Conservation (phyloP, 2,797 vertebrate genomes). For the Danio kyathit region DNA sequence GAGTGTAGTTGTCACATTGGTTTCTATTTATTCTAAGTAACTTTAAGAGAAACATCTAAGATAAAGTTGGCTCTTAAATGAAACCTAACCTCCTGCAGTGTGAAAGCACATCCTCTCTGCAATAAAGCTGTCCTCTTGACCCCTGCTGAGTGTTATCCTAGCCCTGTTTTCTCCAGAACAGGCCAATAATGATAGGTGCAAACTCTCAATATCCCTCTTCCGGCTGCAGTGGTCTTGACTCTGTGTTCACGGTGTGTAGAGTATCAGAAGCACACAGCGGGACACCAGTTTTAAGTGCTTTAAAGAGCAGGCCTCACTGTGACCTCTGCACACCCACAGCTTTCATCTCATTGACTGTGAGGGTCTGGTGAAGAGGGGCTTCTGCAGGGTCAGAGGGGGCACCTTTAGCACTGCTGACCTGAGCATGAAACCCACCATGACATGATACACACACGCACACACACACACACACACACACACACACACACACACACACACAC, state of each 20-base stretch:
- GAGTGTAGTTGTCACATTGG: background rate
- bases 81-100: background rate
- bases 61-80: slow-evolving; percentile 23
- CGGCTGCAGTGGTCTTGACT: slow-evolving; percentile 38
- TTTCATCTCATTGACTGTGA: slow-evolving; percentile 64
- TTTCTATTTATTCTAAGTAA: background rate
- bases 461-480: no score
- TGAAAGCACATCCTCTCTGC: slow-evolving; percentile 8
- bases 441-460: background rate
- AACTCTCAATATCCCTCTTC: slow-evolving; percentile 61
- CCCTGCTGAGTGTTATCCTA: slow-evolving; percentile 28
- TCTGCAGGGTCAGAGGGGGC: slow-evolving; percentile 9
- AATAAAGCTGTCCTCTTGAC: slow-evolving; percentile 31
- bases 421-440: slow-evolving; percentile 11
- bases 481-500: no score
- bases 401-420: background rate
- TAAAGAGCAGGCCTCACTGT: slow-evolving; percentile 45
- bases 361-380: slow-evolving; percentile 51
- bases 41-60: background rate
- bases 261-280: slow-evolving; percentile 37
- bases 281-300: slow-evolving; percentile 14
- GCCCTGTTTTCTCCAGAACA: background rate
- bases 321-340: slow-evolving; percentile 56
- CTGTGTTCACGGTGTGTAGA: slow-evolving; percentile 57
- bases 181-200: slow-evolving; percentile 61